Conservation (phyloP, 2,113 vertebrate species). For the Blennius ocellaris region DNA sequence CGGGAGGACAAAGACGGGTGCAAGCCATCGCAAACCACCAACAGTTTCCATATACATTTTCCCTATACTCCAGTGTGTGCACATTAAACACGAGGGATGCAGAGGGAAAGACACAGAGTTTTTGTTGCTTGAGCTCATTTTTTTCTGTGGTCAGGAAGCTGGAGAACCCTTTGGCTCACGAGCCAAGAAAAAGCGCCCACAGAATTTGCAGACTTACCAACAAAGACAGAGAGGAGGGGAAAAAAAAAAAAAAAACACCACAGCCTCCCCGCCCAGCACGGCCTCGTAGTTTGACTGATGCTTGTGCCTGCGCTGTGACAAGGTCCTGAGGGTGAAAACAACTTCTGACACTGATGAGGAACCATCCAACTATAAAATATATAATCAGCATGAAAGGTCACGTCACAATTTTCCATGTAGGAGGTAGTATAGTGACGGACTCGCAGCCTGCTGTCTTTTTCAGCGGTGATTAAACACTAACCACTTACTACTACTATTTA, state of each 20-base stretch:
- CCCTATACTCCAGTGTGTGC: conserved; percentile 37
- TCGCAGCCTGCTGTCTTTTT: conserved; percentile 5
- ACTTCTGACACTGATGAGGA: conserved; percentile 24
- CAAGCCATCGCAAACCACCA: conserved; percentile 32
- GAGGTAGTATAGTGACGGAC: conserved; percentile 4
- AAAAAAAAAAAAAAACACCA: conserved; percentile 29
- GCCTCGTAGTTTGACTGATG: conserved; percentile 27
- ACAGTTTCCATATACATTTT: conserved; percentile 46
- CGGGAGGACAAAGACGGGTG: conserved; percentile 7
- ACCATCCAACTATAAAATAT: conserved; percentile 30
- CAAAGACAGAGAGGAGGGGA: conserved; percentile 48
- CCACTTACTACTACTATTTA: conserved; percentile 16
- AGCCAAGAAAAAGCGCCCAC: conserved; percentile 71
- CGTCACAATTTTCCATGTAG: conserved; percentile 10
- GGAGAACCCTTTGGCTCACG: conserved; percentile 37
- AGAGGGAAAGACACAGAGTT: conserved; percentile 33
- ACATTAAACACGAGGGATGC: conserved; percentile 23
- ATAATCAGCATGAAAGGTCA: conserved; percentile 26
- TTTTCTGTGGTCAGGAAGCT: conserved; percentile 62
- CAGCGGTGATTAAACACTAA: conserved; percentile 28
- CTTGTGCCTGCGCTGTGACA: conserved; percentile 24
- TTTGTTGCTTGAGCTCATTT: conserved; percentile 64
- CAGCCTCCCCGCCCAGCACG: conserved; percentile 37
- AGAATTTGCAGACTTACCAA: conserved; percentile 68
- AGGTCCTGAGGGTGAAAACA: conserved; percentile 11